Evolutionary conservation across 2,888 invertebrate species (phyloP), one percentile per base, ranked within the genome.

Genomic region (Apodemia mormo): DNA sequence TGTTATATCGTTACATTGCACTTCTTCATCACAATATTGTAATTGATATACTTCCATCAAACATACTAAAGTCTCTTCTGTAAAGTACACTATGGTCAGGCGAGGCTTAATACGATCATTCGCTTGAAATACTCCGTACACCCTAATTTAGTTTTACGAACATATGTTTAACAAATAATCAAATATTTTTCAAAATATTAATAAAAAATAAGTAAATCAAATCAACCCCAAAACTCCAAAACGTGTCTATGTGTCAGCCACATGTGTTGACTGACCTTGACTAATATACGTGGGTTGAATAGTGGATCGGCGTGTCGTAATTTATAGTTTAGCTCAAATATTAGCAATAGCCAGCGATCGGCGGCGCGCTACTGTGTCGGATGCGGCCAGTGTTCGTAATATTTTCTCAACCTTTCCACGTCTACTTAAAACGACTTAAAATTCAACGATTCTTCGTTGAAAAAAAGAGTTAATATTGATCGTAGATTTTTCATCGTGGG

Each of bases 381-480:
- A 84, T 78, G 78, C 78, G 80, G 72, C 71, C 71, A 69, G 43
- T 68, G 67, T 74, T 72, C 73, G 72, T 73, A 65, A 70, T 70
- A 76, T 72, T 74, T 75, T 74, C 66, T 67, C 70, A 72, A 72
- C 72, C 72, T 75, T 72, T 71, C 70, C 68, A 71, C 74, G 70
- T 72, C 78, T 82, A 84, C 84, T 89, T 85, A 87, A 88, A 88
- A 86, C 83, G 87, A 90, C 86, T 91, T 91, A 89, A 92, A 92
- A 91, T 90, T 91, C 90, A 88, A 84, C 88, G 84, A 90, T 88
- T 90, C 89, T 84, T 83, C 84, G 87, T 90, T 88, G 83, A 90
- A 93, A 93, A 91, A 93, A 94, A 94, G 94, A 94, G 94, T 94
- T 94, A 94, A 93, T 94, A 94, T 94, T 93, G 94, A 94, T 94